A percentile compares a stretch with the other conserved stretches of the same genome.
Evolutionary conservation across 2,888 invertebrate genomes (phyloP).

Genomic region (Tipula vernalis): DNA sequence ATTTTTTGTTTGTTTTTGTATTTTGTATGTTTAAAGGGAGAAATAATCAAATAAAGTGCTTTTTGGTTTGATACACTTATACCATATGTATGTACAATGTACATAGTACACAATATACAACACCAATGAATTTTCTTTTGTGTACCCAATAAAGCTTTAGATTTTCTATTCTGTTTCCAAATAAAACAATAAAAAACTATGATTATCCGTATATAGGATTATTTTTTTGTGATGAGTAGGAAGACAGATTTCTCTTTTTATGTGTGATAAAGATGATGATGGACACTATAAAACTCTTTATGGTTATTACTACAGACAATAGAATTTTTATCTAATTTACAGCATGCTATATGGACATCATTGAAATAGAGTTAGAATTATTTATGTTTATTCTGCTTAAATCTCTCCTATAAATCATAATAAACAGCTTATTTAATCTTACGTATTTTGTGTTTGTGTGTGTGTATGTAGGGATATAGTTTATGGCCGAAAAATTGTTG

Average conservation of each 20-base stretch:
- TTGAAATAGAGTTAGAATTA: not conserved
- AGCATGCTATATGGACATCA: not conserved
- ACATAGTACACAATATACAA: no score
- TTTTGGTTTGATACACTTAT: not conserved
- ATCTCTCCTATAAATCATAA: not conserved
- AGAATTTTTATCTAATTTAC: not conserved
- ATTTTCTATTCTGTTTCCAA: not conserved
- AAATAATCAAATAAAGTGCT: not conserved
- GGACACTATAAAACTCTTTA: not conserved
- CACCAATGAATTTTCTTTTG: no score
- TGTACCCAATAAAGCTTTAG: no score
- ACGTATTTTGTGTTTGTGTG: not conserved
- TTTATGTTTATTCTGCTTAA: not conserved
- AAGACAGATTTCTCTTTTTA: not conserved
- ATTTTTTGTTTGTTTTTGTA: not conserved
- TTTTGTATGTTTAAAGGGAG: not conserved
- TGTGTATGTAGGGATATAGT: not conserved
- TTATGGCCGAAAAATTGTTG: not conserved
- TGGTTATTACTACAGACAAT: not conserved
- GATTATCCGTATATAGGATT: not conserved
- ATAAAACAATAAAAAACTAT: not conserved
- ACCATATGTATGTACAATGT: no score
- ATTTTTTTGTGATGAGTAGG: not conserved
- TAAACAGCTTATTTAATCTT: not conserved
- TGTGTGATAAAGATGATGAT: not conserved